A percentile compares a stretch with the other conserved stretches of the same genome.
Evolutionary conservation across 2,797 vertebrate genomes (phyloP).

Genomic region (Chelmon rostratus): DNA sequence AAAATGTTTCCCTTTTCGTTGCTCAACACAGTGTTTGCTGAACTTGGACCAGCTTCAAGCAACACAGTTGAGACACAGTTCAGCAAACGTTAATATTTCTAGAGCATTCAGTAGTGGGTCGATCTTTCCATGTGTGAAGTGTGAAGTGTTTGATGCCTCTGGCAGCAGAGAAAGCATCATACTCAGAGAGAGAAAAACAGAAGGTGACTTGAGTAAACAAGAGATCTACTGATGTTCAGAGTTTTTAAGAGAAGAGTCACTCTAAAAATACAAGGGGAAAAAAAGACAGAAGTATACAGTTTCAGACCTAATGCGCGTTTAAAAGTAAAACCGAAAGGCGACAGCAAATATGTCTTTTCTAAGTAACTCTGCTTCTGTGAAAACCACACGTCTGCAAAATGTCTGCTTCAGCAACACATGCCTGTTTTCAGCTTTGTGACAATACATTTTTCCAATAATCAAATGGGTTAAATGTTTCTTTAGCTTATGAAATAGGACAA

Average conservation of each 20-base stretch:
- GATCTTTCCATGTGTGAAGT: background rate
- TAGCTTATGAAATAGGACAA: background rate
- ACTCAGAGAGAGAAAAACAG: background rate
- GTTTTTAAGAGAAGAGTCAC: background rate
- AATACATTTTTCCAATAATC: background rate
- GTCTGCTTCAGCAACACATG: background rate
- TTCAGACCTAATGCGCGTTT: background rate
- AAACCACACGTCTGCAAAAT: background rate
- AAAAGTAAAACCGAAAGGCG: background rate
- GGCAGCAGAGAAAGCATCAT: background rate
- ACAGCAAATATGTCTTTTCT: background rate
- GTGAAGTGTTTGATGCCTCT: background rate
- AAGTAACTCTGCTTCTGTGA: background rate
- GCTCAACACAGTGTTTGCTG: background rate
- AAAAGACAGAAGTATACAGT: background rate
- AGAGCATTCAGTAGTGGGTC: background rate
- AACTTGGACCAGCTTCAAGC: background rate
- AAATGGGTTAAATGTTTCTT: background rate
- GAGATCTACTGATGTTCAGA: background rate
- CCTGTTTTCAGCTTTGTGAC: background rate
- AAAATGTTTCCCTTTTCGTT: background rate
- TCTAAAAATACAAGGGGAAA: no score
- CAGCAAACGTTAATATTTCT: conserved; percentile 1
- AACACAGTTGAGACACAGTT: background rate
- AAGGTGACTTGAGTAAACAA: background rate